Evolutionary conservation across 2,888 invertebrate genomes (phyloP).

Genomic region (Eugnorisma glareosa): DNA sequence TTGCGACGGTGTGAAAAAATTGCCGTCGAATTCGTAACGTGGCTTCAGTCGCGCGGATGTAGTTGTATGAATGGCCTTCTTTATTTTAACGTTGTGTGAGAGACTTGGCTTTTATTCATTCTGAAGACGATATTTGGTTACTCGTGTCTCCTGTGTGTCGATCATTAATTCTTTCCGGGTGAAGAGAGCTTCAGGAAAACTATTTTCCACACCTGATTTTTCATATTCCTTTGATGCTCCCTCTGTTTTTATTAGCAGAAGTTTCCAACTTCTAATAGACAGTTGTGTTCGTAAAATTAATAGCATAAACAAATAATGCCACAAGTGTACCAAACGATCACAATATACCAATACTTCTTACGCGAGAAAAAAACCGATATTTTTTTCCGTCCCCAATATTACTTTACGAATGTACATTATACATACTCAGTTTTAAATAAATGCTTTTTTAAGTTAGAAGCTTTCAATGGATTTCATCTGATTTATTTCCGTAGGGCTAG

Average conservation of each 20-base stretch:
- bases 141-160: constrained; percentile 28
- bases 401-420: constrained; percentile 3
- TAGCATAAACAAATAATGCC: constrained; percentile 12
- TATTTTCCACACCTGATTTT: background rate
- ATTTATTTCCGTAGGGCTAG: constrained; percentile 67
- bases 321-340: constrained; percentile 23
- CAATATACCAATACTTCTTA: background rate
- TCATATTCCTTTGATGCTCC: background rate
- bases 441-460: constrained; percentile 47
- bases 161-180: constrained; percentile 14
- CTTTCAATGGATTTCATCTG: constrained; percentile 59
- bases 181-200: background rate
- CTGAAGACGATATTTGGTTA: constrained; percentile 63
- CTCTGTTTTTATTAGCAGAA: background rate
- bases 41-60: constrained; percentile 59
- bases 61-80: constrained; percentile 67
- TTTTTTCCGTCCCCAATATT: background rate
- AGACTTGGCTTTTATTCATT: constrained; percentile 63
- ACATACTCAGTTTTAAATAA: constrained; percentile 24
- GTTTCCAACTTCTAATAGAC: background rate
- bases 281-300: background rate
- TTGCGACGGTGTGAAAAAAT: constrained; percentile 73
- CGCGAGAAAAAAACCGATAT: background rate
- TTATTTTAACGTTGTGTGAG: constrained; percentile 63
- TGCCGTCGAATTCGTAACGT: constrained; percentile 62